phyloP scores from a whole-genome alignment of 2,113 vertebrate species.

The Channa argus region DNA sequence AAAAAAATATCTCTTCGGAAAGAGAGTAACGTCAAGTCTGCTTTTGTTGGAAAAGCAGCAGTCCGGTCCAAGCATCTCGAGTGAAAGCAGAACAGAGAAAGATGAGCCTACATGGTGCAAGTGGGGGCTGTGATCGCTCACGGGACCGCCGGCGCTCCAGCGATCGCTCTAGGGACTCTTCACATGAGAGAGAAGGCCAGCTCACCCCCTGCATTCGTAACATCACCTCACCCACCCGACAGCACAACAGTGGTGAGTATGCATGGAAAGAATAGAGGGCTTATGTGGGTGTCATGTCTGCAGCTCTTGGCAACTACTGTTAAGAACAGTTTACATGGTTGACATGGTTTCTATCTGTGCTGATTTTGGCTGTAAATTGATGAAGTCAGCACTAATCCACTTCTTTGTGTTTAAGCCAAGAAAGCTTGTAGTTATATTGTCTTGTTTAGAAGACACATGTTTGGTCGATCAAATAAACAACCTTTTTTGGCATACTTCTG shows the following conservation, averaged over 20 bases:
- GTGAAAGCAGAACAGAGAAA: constrained; percentile 85
- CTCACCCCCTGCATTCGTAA: constrained; percentile 99
- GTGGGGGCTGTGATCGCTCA: constrained; percentile 92
- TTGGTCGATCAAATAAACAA: too few species aligned
- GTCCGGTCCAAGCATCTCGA: constrained; percentile 86
- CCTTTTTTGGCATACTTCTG: too few species aligned
- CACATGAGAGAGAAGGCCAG: constrained; percentile 96
- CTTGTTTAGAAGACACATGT: too few species aligned
- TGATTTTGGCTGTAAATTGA: constrained; percentile 17
- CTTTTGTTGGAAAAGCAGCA: constrained; percentile 75
- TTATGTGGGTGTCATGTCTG: constrained; percentile 44
- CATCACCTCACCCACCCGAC: constrained; percentile 95
- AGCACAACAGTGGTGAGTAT: constrained; percentile 91
- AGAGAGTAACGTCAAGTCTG: background rate
- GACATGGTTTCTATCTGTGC: constrained; percentile 24
- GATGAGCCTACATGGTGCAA: constrained; percentile 96
- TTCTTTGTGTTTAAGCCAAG: constrained; percentile 22
- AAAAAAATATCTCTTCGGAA: background rate
- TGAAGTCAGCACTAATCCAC: constrained; percentile 25
- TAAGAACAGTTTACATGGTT: constrained; percentile 32
- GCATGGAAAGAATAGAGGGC: constrained; percentile 35
- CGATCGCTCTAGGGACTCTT: constrained; percentile 97
- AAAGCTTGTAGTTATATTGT: background rate
- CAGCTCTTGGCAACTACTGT: constrained; percentile 33
- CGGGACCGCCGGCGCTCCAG: constrained; percentile 95